phyloP scores from a whole-genome alignment of 2,888 invertebrate species.

The Salpingus planirostris region DNA sequence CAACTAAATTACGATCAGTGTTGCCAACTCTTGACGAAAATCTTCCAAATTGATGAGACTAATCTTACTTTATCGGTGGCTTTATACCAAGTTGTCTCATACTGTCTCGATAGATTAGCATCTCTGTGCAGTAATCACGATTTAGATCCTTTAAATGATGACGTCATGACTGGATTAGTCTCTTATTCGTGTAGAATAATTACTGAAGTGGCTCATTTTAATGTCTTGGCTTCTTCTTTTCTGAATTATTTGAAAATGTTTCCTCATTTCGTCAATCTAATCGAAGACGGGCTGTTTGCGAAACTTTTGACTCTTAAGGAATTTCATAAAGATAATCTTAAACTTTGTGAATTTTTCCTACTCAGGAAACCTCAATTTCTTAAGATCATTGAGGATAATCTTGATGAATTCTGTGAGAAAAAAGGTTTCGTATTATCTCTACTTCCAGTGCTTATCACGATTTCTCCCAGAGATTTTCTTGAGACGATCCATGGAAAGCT shows the following conservation, averaged over 20 bases:
- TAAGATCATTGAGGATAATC: conserved; percentile 43
- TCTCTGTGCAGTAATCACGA: conserved; percentile 10
- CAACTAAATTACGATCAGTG: conserved; percentile 39
- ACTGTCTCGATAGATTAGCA: conserved; percentile 21
- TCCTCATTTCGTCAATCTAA: conserved; percentile 48
- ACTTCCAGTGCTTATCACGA: too few relatives aligned
- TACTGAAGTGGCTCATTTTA: conserved; percentile 30
- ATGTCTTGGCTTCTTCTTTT: conserved; percentile 48
- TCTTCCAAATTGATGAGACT: conserved; percentile 4
- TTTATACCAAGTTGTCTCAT: conserved; percentile 17
- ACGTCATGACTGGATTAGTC: too few relatives aligned
- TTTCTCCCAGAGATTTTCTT: too few relatives aligned
- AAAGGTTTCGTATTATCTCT: conserved; percentile 57
- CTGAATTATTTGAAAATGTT: conserved; percentile 50
- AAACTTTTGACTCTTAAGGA: conserved; percentile 46
- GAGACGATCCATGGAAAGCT: conserved; percentile 54
- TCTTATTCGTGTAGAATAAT: too few relatives aligned
- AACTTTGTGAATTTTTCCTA: conserved; percentile 51
- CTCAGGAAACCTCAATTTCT: conserved; percentile 46
- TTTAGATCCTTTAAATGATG: conserved; percentile 18
- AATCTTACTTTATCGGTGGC: too few relatives aligned
- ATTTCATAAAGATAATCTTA: conserved; percentile 49
- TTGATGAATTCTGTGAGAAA: conserved; percentile 46
- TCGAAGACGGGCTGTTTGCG: conserved; percentile 48
- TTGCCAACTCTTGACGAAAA: conserved; percentile 30